phyloP scores from a whole-genome alignment of 1,140 invertebrate species.

The Pemphigus obesinymphae region DNA sequence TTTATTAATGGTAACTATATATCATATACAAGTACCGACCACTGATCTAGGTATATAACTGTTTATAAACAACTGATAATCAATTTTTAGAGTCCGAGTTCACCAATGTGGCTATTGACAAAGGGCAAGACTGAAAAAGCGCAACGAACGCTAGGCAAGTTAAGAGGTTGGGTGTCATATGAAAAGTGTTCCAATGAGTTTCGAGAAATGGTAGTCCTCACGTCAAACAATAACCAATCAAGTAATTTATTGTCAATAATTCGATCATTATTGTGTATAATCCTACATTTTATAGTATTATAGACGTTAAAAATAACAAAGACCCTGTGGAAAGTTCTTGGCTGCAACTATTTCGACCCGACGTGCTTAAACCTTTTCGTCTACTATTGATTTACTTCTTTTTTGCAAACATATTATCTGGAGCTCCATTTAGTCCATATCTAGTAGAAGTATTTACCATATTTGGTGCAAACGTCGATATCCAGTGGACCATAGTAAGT shows the following conservation, averaged over 20 bases:
- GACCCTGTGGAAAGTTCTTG: neutral
- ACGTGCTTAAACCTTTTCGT: constrained; percentile 17
- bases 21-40: neutral
- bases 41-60: neutral
- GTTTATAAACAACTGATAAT: too few relatives aligned
- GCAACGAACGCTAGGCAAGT: constrained; percentile 53
- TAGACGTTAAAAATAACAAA: neutral
- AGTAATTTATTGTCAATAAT: neutral
- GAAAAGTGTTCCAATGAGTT: constrained; percentile 54
- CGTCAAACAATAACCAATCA: neutral
- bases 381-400: constrained; percentile 8
- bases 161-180: constrained; percentile 54
- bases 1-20: neutral
- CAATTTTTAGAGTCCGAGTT: constrained; percentile 61
- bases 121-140: constrained; percentile 54
- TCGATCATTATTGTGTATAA: neutral
- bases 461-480: neutral
- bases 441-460: neutral
- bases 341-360: neutral
- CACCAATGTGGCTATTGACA: constrained; percentile 60
- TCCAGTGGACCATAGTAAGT: neutral
- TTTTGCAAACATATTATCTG: constrained; percentile 13
- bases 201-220: constrained; percentile 49
- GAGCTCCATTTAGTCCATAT: neutral
- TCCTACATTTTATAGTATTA: neutral